A percentile compares a stretch with the other conserved stretches of the same genome.
These are phyloP conservation scores for Megatriorchis doriae DNA, from an alignment of 2,113 vertebrate species.

Conservation along the genomic window DNA sequence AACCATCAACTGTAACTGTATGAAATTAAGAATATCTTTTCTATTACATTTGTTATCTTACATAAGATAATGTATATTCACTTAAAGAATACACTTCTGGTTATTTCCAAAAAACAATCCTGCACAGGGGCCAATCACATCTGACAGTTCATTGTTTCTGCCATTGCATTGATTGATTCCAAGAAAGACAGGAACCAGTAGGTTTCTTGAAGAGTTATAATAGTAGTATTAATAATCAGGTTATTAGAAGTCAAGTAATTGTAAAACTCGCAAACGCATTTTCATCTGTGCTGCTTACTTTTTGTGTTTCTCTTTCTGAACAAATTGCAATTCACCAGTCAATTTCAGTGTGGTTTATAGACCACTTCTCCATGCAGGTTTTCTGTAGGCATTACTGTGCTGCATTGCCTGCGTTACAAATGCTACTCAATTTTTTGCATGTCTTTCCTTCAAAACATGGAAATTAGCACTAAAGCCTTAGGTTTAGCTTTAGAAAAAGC, in stretches of 20 bases:
- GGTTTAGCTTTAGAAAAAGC: background rate
- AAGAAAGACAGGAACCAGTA: background rate
- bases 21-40: background rate
- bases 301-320: background rate
- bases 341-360: background rate
- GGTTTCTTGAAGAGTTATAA: background rate
- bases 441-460: background rate
- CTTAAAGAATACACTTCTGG: background rate
- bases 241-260: background rate
- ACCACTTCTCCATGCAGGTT: background rate
- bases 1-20: background rate
- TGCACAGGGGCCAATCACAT: background rate
- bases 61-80: background rate
- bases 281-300: background rate
- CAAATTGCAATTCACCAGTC: background rate
- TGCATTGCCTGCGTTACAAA: background rate
- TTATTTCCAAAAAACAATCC: background rate
- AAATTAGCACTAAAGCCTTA: background rate
- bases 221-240: background rate
- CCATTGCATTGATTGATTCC: background rate
- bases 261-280: background rate
- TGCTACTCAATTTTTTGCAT: background rate
- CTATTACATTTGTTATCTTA: background rate
- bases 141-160: background rate
- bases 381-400: background rate